Conservation (phyloP, 2,797 vertebrate genomes). For the Dendrocincla fuliginosa region DNA sequence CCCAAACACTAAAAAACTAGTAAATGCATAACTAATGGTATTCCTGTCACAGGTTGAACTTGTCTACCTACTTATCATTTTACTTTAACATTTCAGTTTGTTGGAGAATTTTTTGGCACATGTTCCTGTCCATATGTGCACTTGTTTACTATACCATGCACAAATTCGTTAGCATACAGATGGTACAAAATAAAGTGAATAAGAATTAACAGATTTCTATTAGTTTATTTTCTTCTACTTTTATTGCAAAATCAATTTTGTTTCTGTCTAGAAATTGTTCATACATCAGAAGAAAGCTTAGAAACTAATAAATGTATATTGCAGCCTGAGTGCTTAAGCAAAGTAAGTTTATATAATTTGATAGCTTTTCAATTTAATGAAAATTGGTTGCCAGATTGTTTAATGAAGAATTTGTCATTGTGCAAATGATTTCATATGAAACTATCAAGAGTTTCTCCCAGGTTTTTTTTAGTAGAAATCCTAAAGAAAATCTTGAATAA, state of each 20-base stretch:
- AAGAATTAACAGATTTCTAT: background rate
- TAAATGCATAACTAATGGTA: background rate
- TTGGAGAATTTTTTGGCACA: background rate
- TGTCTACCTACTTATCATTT: background rate
- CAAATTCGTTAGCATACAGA: background rate
- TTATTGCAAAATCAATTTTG: conserved; percentile 32
- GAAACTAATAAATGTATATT: background rate
- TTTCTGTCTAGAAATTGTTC: conserved; percentile 24
- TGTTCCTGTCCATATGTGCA: background rate
- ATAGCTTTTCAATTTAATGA: background rate
- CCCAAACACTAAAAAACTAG: background rate
- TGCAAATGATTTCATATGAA: background rate
- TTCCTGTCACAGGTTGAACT: background rate
- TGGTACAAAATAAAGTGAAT: background rate
- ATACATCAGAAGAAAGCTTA: conserved; percentile 22
- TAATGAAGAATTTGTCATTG: conserved; percentile 28
- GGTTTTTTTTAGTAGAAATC: background rate
- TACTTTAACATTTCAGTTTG: background rate
- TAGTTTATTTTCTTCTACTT: conserved; percentile 12
- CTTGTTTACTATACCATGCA: background rate
- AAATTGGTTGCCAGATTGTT: conserved; percentile 34
- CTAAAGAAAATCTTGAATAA: background rate
- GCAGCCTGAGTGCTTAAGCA: background rate
- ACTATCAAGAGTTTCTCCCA: background rate
- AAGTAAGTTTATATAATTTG: conserved; percentile 36